These are phyloP conservation scores for Mobula birostris DNA, from an alignment of 2,113 vertebrate species.

Conservation along the genomic window DNA sequence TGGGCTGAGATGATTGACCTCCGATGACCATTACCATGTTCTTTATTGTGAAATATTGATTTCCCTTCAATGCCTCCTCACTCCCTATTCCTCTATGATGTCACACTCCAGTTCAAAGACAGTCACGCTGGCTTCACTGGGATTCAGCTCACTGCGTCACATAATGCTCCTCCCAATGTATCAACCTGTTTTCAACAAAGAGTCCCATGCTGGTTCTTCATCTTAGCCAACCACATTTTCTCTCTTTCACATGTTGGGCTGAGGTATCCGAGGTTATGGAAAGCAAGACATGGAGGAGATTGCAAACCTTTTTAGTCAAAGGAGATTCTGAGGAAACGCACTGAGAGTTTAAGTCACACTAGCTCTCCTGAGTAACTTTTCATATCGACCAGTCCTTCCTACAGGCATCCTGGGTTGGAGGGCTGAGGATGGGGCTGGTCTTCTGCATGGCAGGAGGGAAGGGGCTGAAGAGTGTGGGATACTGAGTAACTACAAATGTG, in stretches of 20 bases:
- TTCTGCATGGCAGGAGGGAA: background rate
- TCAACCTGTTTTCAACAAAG: background rate
- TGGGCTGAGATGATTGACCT: too few species aligned
- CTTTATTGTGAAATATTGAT: too few species aligned
- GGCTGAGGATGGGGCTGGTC: background rate
- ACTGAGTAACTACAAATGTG: too few species aligned
- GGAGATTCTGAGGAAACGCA: background rate
- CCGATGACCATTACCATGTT: too few species aligned
- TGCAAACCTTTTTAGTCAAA: background rate
- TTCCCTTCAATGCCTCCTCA: too few species aligned
- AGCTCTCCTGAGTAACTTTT: too few species aligned
- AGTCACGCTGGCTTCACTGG: too few species aligned
- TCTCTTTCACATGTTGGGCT: background rate
- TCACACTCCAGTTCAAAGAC: too few species aligned
- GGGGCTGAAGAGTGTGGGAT: background rate
- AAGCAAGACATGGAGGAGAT: background rate
- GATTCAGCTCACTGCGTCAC: too few species aligned
- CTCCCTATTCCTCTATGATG: too few species aligned
- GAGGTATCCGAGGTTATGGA: background rate
- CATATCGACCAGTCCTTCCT: background rate
- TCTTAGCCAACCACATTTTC: background rate
- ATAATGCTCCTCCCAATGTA: too few species aligned
- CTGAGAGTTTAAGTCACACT: too few species aligned
- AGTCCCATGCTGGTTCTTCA: background rate
- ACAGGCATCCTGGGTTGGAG: background rate